These are phyloP conservation scores for Microtus oregoni DNA, from an alignment of 2,113 vertebrate species.

Conservation along the genomic window DNA sequence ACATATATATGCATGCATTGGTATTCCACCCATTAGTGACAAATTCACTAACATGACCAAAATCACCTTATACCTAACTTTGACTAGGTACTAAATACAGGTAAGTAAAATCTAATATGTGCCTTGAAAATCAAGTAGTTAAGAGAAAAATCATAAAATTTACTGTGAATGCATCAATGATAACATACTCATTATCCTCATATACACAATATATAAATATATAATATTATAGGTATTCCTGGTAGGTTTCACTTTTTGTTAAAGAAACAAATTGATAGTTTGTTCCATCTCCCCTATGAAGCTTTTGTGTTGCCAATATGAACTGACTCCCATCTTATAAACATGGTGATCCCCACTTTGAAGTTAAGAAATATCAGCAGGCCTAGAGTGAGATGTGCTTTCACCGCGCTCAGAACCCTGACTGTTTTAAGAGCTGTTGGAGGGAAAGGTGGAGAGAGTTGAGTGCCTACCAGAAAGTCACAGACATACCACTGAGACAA, in stretches of 20 bases:
- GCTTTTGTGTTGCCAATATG: not conserved
- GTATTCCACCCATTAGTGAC: not conserved
- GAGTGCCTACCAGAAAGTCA: not conserved
- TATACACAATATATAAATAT: not conserved
- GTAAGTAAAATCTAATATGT: not conserved
- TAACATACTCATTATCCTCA: not conserved
- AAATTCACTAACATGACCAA: not conserved
- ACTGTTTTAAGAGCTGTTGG: constrained; percentile 4
- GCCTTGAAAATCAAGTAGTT: not conserved
- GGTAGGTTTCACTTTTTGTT: not conserved
- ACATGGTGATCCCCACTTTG: constrained; percentile 7
- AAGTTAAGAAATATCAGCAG: constrained; percentile 27
- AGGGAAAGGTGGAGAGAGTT: not conserved
- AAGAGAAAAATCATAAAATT: not conserved
- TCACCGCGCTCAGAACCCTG: not conserved
- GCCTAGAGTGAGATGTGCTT: not conserved
- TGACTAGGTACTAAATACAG: not conserved
- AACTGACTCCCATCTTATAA: constrained; percentile 21
- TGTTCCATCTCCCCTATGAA: not conserved
- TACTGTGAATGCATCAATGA: not conserved
- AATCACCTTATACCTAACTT: not conserved
- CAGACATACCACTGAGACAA: not conserved
- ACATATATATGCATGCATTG: not conserved
- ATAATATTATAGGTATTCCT: not conserved
- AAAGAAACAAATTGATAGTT: not conserved